Percentiles rank a stretch among this genome's conserved stretches.
These are phyloP conservation scores for Pollenia griseotomentosa DNA, from an alignment of 2,888 invertebrate genomes.

Conservation along the genomic window DNA sequence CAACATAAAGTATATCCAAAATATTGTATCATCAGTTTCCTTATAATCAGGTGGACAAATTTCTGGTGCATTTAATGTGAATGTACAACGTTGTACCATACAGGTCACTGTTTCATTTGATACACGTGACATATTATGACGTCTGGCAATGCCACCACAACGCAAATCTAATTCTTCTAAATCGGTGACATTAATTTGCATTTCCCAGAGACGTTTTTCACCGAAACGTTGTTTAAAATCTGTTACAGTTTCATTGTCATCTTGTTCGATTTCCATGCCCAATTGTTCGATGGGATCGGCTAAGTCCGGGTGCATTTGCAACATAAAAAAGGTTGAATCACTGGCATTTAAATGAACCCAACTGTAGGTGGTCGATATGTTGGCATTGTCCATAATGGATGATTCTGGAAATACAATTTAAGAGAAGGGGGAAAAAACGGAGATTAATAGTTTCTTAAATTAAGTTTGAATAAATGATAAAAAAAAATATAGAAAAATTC, in stretches of 20 bases:
- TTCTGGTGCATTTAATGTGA: slow-evolving; percentile 90
- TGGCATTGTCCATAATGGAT: slow-evolving; percentile 47
- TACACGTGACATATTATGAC: slow-evolving; percentile 88
- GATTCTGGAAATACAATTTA: slow-evolving; percentile 29
- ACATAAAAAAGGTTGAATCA: slow-evolving; percentile 86
- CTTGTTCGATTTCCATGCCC: slow-evolving; percentile 90
- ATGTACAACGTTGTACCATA: slow-evolving; percentile 91
- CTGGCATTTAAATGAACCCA: slow-evolving; percentile 82
- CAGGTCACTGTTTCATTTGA: slow-evolving; percentile 88
- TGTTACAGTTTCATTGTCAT: slow-evolving; percentile 90
- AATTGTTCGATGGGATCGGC: slow-evolving; percentile 91
- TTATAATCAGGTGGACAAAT: slow-evolving; percentile 92
- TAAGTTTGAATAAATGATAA: neutral
- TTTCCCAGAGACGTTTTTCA: slow-evolving; percentile 87
- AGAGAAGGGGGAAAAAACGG: neutral
- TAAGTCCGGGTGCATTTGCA: slow-evolving; percentile 90
- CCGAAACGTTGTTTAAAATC: slow-evolving; percentile 90
- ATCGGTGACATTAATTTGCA: slow-evolving; percentile 90
- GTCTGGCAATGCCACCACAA: slow-evolving; percentile 89
- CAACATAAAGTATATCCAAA: slow-evolving; percentile 92
- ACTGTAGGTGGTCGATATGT: slow-evolving; percentile 50
- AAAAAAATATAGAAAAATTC: neutral
- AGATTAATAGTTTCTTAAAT: neutral
- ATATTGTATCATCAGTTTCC: slow-evolving; percentile 90
- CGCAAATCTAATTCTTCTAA: slow-evolving; percentile 90